Conservation (phyloP, 1,140 invertebrate genomes). For the Scylla paramamosain region DNA sequence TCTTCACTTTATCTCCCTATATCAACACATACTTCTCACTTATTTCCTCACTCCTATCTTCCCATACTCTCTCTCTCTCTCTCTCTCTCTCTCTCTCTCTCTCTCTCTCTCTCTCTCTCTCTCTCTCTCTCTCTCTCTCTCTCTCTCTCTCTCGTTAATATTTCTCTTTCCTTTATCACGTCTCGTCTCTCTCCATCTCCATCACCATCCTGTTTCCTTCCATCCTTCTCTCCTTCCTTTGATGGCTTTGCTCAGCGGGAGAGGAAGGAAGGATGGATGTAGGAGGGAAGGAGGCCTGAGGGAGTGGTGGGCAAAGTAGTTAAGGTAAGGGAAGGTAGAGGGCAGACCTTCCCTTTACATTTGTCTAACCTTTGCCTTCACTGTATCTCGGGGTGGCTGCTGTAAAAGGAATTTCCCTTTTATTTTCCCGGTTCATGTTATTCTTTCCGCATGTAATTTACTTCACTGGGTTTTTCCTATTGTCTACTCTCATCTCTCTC, state of each 20-base stretch:
- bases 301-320: background rate
- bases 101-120: constrained; percentile 8
- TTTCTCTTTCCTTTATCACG: background rate
- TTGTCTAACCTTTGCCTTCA: background rate
- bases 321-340: background rate
- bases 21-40: background rate
- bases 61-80: constrained; percentile 14
- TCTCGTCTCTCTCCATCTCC: background rate
- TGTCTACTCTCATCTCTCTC: background rate
- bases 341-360: background rate
- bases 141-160: background rate
- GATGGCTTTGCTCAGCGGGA: constrained; percentile 6
- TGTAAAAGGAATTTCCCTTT: background rate
- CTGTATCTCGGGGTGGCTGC: background rate
- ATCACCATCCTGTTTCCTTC: background rate
- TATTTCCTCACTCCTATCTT: background rate
- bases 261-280: background rate
- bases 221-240: background rate
- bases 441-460: background rate
- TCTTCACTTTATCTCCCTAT: background rate
- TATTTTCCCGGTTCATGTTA: background rate
- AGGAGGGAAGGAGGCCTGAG: background rate
- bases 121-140: too few relatives aligned
- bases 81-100: constrained; percentile 19
- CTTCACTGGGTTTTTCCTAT: background rate